Conservation (phyloP, 2,113 vertebrate genomes). For the Egretta garzetta region DNA sequence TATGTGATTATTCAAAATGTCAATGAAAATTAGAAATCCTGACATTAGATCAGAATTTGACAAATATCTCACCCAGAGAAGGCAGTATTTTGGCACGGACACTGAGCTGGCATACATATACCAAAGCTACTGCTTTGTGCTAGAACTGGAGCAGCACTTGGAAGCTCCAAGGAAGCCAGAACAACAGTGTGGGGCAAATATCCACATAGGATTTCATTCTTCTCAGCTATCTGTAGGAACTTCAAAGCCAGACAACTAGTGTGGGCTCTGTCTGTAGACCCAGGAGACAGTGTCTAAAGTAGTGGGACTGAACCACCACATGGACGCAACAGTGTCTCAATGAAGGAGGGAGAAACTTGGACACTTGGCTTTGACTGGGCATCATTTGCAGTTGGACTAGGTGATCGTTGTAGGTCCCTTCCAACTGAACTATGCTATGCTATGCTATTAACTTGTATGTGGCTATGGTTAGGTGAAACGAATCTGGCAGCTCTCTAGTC, state of each 20-base stretch:
- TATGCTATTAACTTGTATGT: neutral
- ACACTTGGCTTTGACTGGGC: neutral
- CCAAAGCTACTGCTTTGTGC: neutral
- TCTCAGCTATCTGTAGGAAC: neutral
- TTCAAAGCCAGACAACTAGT: neutral
- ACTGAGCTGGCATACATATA: neutral
- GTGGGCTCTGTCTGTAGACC: neutral
- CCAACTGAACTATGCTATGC: neutral
- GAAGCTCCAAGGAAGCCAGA: neutral
- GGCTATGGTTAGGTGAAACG: neutral
- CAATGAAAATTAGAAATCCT: neutral
- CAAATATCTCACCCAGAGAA: neutral
- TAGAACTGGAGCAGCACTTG: neutral
- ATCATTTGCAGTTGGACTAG: neutral
- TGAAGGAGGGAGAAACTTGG: neutral
- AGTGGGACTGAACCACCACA: neutral
- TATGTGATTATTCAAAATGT: neutral
- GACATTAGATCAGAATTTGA: neutral
- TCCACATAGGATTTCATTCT: neutral
- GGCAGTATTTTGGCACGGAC: neutral
- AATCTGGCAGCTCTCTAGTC: neutral
- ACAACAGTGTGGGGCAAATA: neutral
- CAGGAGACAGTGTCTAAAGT: neutral
- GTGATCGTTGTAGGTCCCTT: neutral
- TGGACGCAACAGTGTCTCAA: neutral